Evolutionary conservation across 2,888 invertebrate genomes (phyloP).

Genomic region (Nomada fabriciana): DNA sequence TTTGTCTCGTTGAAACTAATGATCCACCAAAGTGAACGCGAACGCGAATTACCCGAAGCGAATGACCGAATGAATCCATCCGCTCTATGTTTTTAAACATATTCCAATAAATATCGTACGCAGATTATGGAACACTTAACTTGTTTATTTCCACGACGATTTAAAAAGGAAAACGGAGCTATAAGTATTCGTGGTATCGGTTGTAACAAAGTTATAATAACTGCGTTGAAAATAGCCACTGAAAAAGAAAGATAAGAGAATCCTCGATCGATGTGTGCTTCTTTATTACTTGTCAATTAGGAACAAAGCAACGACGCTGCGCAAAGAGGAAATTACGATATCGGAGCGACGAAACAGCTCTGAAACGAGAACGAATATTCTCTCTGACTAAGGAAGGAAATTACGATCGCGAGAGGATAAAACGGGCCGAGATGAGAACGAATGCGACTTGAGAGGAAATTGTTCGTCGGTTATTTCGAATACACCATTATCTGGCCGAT

Average conservation of each 20-base stretch:
- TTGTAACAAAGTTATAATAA: not conserved
- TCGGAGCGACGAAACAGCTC: constrained; percentile 19
- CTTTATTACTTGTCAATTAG: constrained; percentile 31
- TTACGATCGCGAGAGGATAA: constrained; percentile 50
- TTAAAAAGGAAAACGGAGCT: not conserved
- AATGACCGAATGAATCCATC: not conserved
- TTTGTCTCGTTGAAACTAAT: constrained; percentile 29
- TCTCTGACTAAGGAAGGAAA: constrained; percentile 46
- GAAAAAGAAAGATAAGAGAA: not conserved
- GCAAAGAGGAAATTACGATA: constrained; percentile 28
- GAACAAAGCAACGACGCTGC: constrained; percentile 12
- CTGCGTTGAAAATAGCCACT: too few relatives aligned
- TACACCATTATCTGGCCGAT: not conserved
- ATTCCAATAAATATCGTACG: not conserved
- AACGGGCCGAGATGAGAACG: constrained; percentile 29
- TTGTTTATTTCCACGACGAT: not conserved
- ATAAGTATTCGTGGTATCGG: not conserved
- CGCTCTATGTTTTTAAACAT: not conserved
- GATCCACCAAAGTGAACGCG: constrained; percentile 4
- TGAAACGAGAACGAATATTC: constrained; percentile 51
- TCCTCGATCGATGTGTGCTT: not conserved
- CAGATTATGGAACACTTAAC: too few relatives aligned
- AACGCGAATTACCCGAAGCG: not conserved
- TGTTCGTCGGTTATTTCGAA: constrained; percentile 25
- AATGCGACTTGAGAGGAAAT: constrained; percentile 41